Percentiles rank a stretch among this genome's conserved stretches.
Conservation (phyloP, 2,113 vertebrate genomes). For the Tetraodon nigroviridis region DNA sequence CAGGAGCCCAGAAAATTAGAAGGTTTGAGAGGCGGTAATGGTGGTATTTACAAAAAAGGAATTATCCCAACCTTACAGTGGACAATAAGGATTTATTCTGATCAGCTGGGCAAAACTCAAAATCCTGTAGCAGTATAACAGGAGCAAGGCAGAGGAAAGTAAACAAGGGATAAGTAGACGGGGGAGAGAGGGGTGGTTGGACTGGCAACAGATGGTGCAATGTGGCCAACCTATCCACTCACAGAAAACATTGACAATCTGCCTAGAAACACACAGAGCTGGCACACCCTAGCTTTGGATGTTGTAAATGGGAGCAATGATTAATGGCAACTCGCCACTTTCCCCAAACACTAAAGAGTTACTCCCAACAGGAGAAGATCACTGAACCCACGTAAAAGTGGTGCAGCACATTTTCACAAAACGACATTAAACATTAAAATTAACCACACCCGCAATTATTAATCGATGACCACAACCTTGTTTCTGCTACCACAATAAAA, state of each 20-base stretch:
- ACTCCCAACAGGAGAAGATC: conserved; percentile 13
- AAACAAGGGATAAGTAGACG: conserved; percentile 45
- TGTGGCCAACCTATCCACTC: conserved; percentile 45
- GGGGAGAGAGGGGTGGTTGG: conserved; percentile 37
- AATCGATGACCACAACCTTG: conserved; percentile 1
- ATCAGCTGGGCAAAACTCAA: conserved; percentile 32
- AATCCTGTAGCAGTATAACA: conserved; percentile 47
- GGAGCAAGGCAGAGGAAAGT: conserved; percentile 37
- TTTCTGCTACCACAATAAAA: conserved; percentile 15
- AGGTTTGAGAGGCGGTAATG: neutral
- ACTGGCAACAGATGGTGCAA: conserved; percentile 57
- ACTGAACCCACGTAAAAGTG: conserved; percentile 22
- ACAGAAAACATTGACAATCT: conserved; percentile 55
- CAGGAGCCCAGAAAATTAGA: neutral
- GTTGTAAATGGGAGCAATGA: conserved; percentile 49
- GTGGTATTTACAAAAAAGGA: neutral
- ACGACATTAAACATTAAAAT: neutral
- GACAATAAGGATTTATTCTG: neutral
- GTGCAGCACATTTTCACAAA: conserved; percentile 18
- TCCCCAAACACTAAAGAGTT: conserved; percentile 39
- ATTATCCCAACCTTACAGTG: neutral
- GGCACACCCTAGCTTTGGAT: conserved; percentile 43
- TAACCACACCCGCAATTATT: conserved; percentile 7
- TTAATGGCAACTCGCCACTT: conserved; percentile 53
- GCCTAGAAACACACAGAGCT: conserved; percentile 53